Conservation (phyloP, 2,888 invertebrate genomes). For the Tanypteryx hageni region DNA sequence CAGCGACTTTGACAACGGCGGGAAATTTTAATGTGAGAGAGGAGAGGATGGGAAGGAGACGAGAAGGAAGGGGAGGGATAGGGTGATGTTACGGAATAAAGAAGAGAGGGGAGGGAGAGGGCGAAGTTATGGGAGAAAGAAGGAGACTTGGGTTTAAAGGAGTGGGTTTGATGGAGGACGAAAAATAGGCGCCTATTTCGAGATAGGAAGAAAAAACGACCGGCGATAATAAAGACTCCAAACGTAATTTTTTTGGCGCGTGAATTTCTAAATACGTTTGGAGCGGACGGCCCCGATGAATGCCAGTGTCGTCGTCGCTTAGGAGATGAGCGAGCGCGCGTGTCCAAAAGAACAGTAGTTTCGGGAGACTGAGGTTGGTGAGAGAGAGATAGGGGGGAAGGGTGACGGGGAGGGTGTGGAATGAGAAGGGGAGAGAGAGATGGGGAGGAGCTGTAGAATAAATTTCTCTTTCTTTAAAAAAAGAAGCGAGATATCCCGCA, state of each 20-base stretch:
- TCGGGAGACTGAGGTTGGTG: neutral
- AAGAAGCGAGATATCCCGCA: too few relatives aligned
- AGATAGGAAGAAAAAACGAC: neutral
- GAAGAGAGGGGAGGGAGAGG: neutral
- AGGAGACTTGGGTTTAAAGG: neutral
- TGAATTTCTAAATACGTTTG: neutral
- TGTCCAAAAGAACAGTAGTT: neutral
- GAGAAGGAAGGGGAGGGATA: neutral
- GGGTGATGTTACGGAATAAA: neutral
- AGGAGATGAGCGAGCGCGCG: neutral
- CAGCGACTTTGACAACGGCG: neutral
- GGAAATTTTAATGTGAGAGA: neutral
- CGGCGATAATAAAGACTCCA: neutral
- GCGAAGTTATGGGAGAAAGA: neutral
- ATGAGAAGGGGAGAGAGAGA: neutral
- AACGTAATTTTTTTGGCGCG: neutral
- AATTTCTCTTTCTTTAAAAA: neutral
- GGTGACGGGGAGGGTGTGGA: neutral
- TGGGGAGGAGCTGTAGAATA: neutral
- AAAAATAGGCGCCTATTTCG: slow-evolving; percentile 10
- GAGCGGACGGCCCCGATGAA: neutral
- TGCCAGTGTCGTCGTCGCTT: neutral
- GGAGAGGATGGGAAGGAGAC: neutral
- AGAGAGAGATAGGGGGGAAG: neutral
- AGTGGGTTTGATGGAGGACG: neutral